Base-by-base conservation (phyloP, 2,113 vertebrate genomes). In the Columba janthina region DNA sequence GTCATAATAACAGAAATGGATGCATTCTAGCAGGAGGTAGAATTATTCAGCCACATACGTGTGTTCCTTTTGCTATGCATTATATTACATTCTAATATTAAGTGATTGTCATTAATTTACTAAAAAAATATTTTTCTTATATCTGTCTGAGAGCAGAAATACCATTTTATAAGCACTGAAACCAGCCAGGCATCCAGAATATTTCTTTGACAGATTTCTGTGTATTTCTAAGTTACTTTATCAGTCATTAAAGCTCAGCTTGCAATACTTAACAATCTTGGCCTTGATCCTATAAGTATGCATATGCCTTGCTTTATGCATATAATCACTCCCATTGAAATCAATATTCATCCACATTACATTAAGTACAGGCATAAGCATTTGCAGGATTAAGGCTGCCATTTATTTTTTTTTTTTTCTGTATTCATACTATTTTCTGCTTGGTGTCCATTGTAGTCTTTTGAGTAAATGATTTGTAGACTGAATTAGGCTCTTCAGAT, bases 311-410 rank as follows among this genome's bases (percentile, higher is more conserved):
- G 60, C 58, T 92, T 93, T 92, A 92, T 90, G 76, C 84, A 92
- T 97, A 84, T 92, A 93, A 94, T 76, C 73, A 78, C 50, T 93
- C 65, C 65, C 50, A 93, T 86, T 96, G 84, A 95, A 96, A 95
- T 95, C 94, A 96, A 87, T 97, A 89, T 93, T 93, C 90, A 93
- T 82, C 76, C 80, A 95, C 78, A 80, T 94, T 94, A 92, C 82
- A 89, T 93, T 93, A 92, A 95, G 90, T 86, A 88, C 75, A 93
- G 0, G 5, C 38, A 71, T 86, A 95, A 96, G 85, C 80, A 93
- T 93, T 94, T 96, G 75, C 72, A 93, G 79, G 66, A 94, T 65
- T 89, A 61, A 77, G 51, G 36, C 48, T 88, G 51, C 16, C 56
- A 29, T 84, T 82, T 83, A 24, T 32, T 54, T 64, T 12, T 72